Conservation (phyloP, 2,113 vertebrate species). For the Tetrax tetrax region DNA sequence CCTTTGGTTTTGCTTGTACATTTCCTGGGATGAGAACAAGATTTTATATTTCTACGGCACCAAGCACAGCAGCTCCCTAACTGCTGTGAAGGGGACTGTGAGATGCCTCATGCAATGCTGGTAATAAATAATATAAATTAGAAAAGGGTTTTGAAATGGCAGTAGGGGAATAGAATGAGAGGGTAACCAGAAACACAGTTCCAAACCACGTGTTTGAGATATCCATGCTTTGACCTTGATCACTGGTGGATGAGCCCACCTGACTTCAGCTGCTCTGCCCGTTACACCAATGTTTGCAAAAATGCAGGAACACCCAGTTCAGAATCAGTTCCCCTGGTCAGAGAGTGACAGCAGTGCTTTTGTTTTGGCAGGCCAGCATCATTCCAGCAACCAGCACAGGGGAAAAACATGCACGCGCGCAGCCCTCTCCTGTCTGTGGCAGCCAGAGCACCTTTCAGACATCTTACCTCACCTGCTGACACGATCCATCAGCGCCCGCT, state of each 20-base stretch:
- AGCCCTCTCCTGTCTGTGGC: neutral
- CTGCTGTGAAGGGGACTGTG: neutral
- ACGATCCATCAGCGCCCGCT: constrained; percentile 74
- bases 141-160: neutral
- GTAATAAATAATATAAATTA: neutral
- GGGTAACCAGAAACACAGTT: neutral
- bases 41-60: neutral
- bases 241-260: neutral
- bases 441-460: constrained; percentile 68
- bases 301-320: neutral
- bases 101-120: neutral
- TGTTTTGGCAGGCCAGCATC: constrained; percentile 1
- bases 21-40: neutral
- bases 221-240: neutral
- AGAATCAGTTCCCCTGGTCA: neutral
- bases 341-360: neutral
- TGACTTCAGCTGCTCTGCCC: neutral
- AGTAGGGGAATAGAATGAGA: neutral
- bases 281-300: neutral
- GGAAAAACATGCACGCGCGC: neutral
- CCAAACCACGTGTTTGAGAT: neutral
- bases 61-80: neutral
- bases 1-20: neutral
- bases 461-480: constrained; percentile 75
- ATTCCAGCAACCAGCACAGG: neutral